phyloP scores from a whole-genome alignment of 2,797 vertebrate species.

The Myotis pilosus region DNA sequence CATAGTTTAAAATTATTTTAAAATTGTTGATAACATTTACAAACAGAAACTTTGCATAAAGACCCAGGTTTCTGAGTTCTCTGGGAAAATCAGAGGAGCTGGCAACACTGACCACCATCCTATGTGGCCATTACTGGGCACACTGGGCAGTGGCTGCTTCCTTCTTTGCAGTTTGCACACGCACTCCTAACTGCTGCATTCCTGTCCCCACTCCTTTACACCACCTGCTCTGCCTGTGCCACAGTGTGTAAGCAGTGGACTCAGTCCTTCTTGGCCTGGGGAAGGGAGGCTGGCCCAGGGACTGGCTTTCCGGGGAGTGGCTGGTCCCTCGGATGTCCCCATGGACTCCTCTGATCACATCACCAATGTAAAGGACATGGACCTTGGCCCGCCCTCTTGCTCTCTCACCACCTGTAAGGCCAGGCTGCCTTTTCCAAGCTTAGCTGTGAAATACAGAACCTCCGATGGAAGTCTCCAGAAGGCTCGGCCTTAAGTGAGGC shows the following conservation, averaged over 20 bases:
- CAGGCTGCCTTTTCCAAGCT: background rate
- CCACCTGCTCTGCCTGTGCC: background rate
- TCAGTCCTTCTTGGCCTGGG: background rate
- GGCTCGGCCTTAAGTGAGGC: background rate
- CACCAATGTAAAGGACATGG: background rate
- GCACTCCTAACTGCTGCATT: rapidly evolving
- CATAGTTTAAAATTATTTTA: background rate
- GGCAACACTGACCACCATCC: background rate
- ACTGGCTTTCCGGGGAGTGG: background rate
- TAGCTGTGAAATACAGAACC: background rate
- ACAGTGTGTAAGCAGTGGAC: background rate
- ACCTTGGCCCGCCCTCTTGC: background rate
- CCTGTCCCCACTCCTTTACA: background rate
- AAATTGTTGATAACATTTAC: background rate
- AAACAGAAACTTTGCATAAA: background rate
- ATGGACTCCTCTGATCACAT: background rate
- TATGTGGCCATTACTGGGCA: rapidly evolving
- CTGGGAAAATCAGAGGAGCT: background rate
- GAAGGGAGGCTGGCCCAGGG: background rate
- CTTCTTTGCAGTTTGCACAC: background rate
- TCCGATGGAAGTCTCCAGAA: background rate
- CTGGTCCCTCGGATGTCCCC: background rate
- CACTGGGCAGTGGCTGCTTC: background rate
- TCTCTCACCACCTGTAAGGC: background rate
- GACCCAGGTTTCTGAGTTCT: background rate